These are phyloP conservation scores for Caligus rogercresseyi DNA, from an alignment of 1,140 invertebrate species.

Conservation along the genomic window DNA sequence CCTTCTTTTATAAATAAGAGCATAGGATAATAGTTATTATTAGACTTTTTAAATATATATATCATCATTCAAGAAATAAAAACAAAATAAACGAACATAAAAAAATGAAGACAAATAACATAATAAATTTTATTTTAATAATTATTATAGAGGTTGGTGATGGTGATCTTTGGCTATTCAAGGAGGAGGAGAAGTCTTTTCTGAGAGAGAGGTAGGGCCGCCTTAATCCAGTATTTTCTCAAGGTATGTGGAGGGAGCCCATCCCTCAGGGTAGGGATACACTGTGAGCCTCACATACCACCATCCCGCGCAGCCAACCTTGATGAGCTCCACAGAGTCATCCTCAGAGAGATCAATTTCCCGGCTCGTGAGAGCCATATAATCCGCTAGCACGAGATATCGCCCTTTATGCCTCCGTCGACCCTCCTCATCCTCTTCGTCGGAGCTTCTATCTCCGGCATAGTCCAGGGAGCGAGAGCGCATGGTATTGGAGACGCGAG, in stretches of 20 bases:
- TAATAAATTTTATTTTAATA: no score
- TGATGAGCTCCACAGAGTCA: constrained; percentile 64
- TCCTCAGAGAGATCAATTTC: constrained; percentile 75
- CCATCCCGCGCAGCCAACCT: constrained; percentile 84
- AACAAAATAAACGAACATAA: no score
- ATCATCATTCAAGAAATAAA: no score
- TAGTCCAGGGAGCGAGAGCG: constrained; percentile 11
- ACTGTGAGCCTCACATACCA: constrained; percentile 57
- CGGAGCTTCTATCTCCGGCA: constrained; percentile 4
- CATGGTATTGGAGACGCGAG: background rate
- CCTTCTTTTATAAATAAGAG: no score
- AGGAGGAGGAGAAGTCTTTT: no score
- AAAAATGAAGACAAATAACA: no score
- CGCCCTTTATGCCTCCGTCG: constrained; percentile 21
- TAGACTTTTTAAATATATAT: no score
- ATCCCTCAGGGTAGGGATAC: constrained; percentile 45
- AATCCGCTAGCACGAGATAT: constrained; percentile 72
- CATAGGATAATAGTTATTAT: no score
- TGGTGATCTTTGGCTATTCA: no score
- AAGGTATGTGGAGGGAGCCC: constrained; percentile 82
- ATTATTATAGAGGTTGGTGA: no score
- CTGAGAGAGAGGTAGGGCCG: no score
- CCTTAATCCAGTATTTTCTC: constrained; percentile 32
- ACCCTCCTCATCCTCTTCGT: constrained; percentile 3
- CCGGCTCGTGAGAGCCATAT: constrained; percentile 64